Evolutionary conservation across 2,888 invertebrate genomes (phyloP), one percentile per base, ranked within the genome.

Genomic region (Hypercompe scribonia): DNA sequence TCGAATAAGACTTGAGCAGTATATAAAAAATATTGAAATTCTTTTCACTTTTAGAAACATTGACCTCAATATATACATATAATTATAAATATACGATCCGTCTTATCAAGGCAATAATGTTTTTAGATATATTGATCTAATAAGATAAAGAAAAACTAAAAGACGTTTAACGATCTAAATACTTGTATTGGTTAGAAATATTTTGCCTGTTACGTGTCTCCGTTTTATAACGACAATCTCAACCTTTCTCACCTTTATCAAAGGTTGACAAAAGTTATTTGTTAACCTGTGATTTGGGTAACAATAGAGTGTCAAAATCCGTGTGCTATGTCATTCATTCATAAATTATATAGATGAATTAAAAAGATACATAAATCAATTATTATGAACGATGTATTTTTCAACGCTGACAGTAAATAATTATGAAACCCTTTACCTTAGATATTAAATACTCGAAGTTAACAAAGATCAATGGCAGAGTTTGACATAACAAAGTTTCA

Each of bases 251-350:
- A n/a, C 42, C 42, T 46, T 46, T 46, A n/a, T 64, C 33, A 33
- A n/a, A 0, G 24, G 46, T 5, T 5, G 21, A 46, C 46, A 68
- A 68, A 39, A 34, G 68, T 54, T 68, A 36, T 54, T 68, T 58
- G 34, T 68, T 36, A 68, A 36, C 39, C 61, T 21, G 31, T 68
- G 68, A 68, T 68, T 68, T 68, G 68, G 68, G 68, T 68, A 39
- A 68, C 61, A 68, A 68, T 61, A 61, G 31, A 61, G 39, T 39
- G 68, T 68, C 68, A 68, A 68, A 68, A 61, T 61, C 28, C 34
- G 68, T 46, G 39, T 61, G 39, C 31, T 39, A 68, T 61, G 31
- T 68, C 28, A 68, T 34, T 50, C 34, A 61, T 61, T 58, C 58
- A 58, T 68, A 58, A 28, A 58, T 61, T 39, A 54, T 66, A 36